phyloP scores from a whole-genome alignment of 2,113 vertebrate genomes.

The Rhagologus leucostigma region DNA sequence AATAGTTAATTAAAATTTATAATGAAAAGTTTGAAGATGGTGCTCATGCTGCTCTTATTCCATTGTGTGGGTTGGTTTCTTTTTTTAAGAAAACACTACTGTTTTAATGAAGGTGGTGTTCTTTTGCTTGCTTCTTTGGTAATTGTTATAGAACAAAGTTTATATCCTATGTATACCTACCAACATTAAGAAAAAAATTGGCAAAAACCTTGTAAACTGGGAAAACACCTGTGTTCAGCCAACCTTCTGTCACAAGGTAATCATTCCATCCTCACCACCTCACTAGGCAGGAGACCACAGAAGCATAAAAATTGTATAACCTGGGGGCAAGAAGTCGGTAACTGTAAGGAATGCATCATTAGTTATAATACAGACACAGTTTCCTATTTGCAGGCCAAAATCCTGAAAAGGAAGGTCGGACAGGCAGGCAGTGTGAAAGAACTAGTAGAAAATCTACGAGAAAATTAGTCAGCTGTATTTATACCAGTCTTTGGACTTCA shows the following conservation, averaged over 20 bases:
- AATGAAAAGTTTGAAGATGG: neutral
- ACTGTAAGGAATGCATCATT: neutral
- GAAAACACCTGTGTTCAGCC: neutral
- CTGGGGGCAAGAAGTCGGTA: neutral
- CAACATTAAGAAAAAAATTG: neutral
- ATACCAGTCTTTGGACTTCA: neutral
- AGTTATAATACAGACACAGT: neutral
- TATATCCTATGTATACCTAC: neutral
- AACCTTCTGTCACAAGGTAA: neutral
- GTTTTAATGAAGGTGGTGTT: neutral
- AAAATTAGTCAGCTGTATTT: neutral
- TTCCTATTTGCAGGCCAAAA: neutral
- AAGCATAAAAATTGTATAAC: neutral
- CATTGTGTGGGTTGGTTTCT: fast-evolving
- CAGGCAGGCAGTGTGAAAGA: neutral
- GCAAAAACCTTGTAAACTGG: neutral
- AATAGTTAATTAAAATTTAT: neutral
- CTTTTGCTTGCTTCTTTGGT: neutral
- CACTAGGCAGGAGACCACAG: neutral
- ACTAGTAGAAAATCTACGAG: neutral
- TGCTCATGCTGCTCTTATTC: neutral
- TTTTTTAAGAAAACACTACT: neutral
- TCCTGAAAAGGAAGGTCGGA: neutral
- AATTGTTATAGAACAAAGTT: neutral
- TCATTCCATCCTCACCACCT: neutral